Evolutionary conservation across 2,797 vertebrate species (phyloP), one percentile per base, ranked within the genome.

Genomic region (Diceros bicornis): DNA sequence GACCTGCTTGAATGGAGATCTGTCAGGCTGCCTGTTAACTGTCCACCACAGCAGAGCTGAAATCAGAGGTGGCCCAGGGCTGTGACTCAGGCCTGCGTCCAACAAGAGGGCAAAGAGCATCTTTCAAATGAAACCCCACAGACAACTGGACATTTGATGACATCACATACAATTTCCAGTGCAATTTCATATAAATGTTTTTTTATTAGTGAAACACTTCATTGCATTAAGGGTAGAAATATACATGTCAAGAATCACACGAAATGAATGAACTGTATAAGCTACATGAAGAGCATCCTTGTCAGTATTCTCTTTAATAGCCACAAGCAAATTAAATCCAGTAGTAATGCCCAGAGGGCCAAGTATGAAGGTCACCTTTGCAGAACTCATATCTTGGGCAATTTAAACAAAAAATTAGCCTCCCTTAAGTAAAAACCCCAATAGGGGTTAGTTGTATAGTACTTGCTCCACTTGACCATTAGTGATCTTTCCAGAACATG

Each of bases 201-300:
- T 89, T 97, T 98, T 96, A 98, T 98, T 98, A 98, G 96, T 97
- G 95, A 97, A 97, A 96, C 93, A 96, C 57, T 91, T 96, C 61
- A 77, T 95, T 96, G 75, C 55, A 91, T 94, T 92, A 93, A 91
- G 57, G 75, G 71, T 91, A 97, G 88, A 97, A 97, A 96, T 89
- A 97, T 91, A 89, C 92, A 90, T 41, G 25, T 85, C 74, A 91
- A 93, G 89, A 83, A 90, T 96, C 66, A 93, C 92, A 92, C 89
- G 88, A 96, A 94, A 94, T 32, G 72, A 96, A 92, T 50, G 89
- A 68, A 50, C n/a, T 34, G 52, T 78, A 77, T 72, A 69, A 95
- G 64, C 91, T 92, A 89, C 72, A 91, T 55, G 83, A 90, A 93
- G 64, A 93, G 52, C n/a, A 74, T 97, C 94, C 88, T 86, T 91